Base-by-base conservation (phyloP, 2,888 invertebrate species). In the Alentia gelatinosa region DNA sequence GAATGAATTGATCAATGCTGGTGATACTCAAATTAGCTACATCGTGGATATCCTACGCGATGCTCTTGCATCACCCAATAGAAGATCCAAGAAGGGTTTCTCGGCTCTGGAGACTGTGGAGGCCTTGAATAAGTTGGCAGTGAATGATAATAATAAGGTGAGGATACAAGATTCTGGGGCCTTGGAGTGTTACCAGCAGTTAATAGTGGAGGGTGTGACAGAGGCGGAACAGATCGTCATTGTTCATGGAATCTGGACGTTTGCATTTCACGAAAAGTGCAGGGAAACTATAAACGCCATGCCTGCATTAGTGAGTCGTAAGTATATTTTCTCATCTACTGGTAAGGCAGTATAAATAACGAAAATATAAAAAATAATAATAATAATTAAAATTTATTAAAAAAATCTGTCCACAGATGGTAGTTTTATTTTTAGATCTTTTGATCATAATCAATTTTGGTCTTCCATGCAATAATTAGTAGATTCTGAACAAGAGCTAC, bases 131-230 rank as follows among this genome's bases (percentile, higher is more conserved):
- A 94, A 95, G 89, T 91, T 95, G 4, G 93, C 94, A 7, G 92
- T 93, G 7, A 94, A 94, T 92, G 95, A 95, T 90, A 92, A 92
- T 56, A 95, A 95, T 92, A 95, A 95, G 90, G 93, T 93, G 12
- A 92, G 92, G 47, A 93, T 95, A 9, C 93, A 94, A 0, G 89
- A 91, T 47, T 93, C 93, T 63, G 93, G 94, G 0, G 92, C 92
- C n/a, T 83, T 95, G 39, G 91, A 93, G 23, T 86, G 94, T 68
- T 94, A 93, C 88, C 92, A 94, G 56, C 68, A 89, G 1, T 56
- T 93, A 9, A 50, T 94, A 42, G 89, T 91, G 26, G 84, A 89
- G 23, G 93, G 93, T 7, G 90, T 90, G 35, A 79, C 90, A 1
- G 93, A 93, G 7, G 91, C 91, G n/a, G 94, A 95, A 91, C 92